Evolutionary conservation across 2,888 invertebrate genomes (phyloP), one percentile per base, ranked within the genome.

Genomic region (Cataglyphis cursor): DNA sequence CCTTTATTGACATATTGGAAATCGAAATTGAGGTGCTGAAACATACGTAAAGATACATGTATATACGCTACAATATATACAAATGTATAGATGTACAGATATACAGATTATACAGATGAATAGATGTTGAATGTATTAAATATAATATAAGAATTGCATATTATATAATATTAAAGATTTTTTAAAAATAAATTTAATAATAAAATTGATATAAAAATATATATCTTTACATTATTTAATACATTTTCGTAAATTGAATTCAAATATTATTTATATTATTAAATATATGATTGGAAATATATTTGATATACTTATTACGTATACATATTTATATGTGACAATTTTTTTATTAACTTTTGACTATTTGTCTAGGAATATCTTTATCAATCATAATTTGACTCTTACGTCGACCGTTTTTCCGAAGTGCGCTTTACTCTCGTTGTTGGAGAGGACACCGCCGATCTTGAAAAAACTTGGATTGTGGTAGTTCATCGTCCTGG

Each of bases 381-480:
- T 51, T n/a, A 51, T 51, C n/a, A n/a, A 51, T 51, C 75, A 54
- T 24, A 54, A 54, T 70, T 24, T 66, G n/a, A n/a, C 72, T 90
- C 97, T 96, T 96, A 98, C 98, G 93, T 97, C 97, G 90, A 99
- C 98, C 41, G 97, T 98, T 92, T 97, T 96, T 92, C 97, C 97
- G 95, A 99, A 99, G 95, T 97, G 97, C 15, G 95, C 95, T 93
- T 97, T 97, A 88, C 98, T 98, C 65, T 97, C 97, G 90, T 97
- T 97, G 95, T 97, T 97, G 85, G 98, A 98, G 31, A 99, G 96
- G 1, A 99, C 98, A n/a, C 98, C 99, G 28, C 99, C 99, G 84
- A 99, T 98, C 93, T 98, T 98, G 95, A 97, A 98, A 90, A 96
- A 96, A 18, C 96, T 96, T 35, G 97, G 97, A 94, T 97, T 97